Evolutionary conservation across 2,888 invertebrate genomes (phyloP), one percentile per base, ranked within the genome.

Genomic region (Habroteleia sp.): DNA sequence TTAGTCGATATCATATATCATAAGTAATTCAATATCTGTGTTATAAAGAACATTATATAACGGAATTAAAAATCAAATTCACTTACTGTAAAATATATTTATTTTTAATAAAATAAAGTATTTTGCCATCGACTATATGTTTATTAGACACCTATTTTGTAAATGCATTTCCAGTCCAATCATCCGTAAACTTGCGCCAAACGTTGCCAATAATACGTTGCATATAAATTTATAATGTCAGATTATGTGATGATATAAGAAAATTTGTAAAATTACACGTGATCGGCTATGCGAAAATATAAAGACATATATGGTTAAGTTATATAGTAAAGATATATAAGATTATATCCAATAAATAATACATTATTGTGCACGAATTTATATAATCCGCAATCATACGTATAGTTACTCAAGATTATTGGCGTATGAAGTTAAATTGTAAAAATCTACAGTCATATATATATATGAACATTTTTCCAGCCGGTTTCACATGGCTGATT

Each of bases 331-430:
- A 48, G 20, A 66, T 66, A 46, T 37, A 56, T 27, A 27, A 66
- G 46, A 66, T 66, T 39, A 39, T 31, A 39, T 46, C 46, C 16
- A 39, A 56, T 56, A 56, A 65, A 66, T 66, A 39, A 46, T 46
- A 44, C 37, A 54, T 39, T 56, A 66, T 54, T 66, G 46, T 48
- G 6, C 11, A 39, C 13, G 46, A 39, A 66, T 39, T 66, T 68
- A 68, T 68, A 68, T 58, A 68, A 68, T 68, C 27, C 23, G 10
- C 35, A 27, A 58, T 58, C 41, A 33, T 48, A 41, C 58, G 16
- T 13, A n/a, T n/a, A 27, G 29, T 56, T 54, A 29, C 3, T 10
- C 39, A 31, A 46, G 52, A 56, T 66, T 46, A 66, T 66, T 23
- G 42, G 3, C 39, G 11, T 8, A 11, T 29, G 6, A 5, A 31